Percentiles rank a stretch among this genome's conserved stretches.
Conservation (phyloP, 2,113 vertebrate species). For the Callospermophilus lateralis region DNA sequence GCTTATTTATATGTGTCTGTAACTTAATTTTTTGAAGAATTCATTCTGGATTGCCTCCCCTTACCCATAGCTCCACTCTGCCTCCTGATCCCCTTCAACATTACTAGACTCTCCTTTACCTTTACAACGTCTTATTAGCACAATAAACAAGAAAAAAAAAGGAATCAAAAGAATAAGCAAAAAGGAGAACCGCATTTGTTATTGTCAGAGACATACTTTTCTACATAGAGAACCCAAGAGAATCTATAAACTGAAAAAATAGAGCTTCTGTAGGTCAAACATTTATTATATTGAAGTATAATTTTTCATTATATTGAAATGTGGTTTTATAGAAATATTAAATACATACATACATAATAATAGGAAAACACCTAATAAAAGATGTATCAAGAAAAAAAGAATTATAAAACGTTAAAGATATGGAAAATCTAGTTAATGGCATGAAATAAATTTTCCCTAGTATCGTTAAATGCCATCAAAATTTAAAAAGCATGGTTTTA, state of each 20-base stretch:
- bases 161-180: not conserved
- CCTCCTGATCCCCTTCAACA: too few species aligned
- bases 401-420: not conserved
- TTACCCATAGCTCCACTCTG: too few species aligned
- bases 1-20: too few species aligned
- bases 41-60: too few species aligned
- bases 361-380: not conserved
- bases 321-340: not conserved
- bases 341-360: not conserved
- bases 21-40: too few species aligned
- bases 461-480: not conserved
- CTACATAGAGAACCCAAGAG: not conserved
- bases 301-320: not conserved
- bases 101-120: too few species aligned
- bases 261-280: not conserved
- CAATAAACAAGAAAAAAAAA: not conserved
- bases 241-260: not conserved
- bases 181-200: not conserved
- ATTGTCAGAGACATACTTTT: not conserved
- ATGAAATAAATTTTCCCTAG: not conserved
- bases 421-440: not conserved
- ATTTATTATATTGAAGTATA: not conserved
- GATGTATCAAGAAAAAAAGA: not conserved
- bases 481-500: not conserved
- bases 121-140: not conserved